Conservation (phyloP, 2,113 vertebrate species). For the Macheiramphus alcinus region DNA sequence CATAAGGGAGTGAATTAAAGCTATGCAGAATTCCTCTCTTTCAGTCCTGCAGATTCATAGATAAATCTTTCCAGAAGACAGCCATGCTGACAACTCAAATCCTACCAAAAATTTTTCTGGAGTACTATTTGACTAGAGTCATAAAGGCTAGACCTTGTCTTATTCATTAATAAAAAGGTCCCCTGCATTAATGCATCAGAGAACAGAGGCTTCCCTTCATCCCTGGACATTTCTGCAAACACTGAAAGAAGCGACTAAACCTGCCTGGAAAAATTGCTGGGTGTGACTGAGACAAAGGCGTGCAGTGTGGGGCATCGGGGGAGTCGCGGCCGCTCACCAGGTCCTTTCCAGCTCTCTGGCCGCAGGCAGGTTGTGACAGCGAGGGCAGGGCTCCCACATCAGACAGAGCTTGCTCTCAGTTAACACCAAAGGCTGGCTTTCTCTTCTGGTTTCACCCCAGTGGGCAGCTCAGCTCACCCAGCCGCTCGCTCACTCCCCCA, state of each 20-base stretch:
- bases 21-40: not conserved
- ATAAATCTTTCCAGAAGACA: not conserved
- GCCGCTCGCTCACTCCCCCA: not conserved
- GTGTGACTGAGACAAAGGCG: fast-evolving
- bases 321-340: fast-evolving
- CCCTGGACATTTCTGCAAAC: not conserved
- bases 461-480: not conserved
- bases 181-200: not conserved
- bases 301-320: not conserved
- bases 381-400: fast-evolving
- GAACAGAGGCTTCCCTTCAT: not conserved
- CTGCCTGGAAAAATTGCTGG: no score
- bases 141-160: not conserved
- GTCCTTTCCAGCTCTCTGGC: no score
- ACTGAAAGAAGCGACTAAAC: not conserved
- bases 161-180: not conserved
- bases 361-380: not conserved
- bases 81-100: not conserved
- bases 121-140: not conserved
- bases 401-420: not conserved
- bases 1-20: not conserved
- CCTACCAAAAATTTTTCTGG: not conserved
- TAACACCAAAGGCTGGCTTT: not conserved
- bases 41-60: not conserved
- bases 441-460: not conserved